phyloP scores from a whole-genome alignment of 35 echinoderm and acorn worm species.

The Hemicentrotus pulcherrimus region DNA sequence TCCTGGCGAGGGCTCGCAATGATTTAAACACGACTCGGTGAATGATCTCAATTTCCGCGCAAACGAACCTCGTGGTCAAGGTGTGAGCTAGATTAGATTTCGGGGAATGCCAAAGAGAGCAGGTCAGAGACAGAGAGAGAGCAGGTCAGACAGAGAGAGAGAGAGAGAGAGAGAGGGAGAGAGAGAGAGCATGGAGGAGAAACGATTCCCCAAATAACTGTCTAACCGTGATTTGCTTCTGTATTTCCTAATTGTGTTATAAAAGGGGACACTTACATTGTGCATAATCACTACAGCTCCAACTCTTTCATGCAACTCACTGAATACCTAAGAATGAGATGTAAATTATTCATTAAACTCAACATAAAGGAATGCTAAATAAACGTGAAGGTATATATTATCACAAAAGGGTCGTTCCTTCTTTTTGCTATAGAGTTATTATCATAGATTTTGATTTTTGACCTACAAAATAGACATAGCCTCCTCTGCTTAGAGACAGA shows the following conservation, averaged over 20 bases:
- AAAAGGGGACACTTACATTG: neutral
- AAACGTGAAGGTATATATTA: no score
- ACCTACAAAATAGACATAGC: no score
- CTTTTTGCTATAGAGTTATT: no score
- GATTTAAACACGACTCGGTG: slow-evolving; percentile 25
- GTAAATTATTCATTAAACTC: no score
- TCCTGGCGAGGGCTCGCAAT: slow-evolving; percentile 25
- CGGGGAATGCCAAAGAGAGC: neutral
- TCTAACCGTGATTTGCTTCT: neutral
- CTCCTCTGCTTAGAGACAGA: no score
- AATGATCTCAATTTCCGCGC: slow-evolving; percentile 44
- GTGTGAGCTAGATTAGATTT: neutral
- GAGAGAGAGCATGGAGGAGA: neutral
- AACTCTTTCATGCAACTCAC: no score
- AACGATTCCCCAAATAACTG: neutral
- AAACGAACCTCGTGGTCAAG: slow-evolving; percentile 27
- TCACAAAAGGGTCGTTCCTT: no score
- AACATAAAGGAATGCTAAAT: no score
- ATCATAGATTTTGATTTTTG: no score
- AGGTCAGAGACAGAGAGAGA: neutral
- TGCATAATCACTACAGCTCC: no score
- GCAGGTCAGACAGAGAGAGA: neutral
- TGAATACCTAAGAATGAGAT: no score
- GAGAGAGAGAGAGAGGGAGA: neutral
- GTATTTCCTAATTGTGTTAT: neutral